A percentile compares a stretch with the other conserved stretches of the same genome.
Conservation (phyloP, 1,140 invertebrate species). For the Drosophila sturtevanti region DNA sequence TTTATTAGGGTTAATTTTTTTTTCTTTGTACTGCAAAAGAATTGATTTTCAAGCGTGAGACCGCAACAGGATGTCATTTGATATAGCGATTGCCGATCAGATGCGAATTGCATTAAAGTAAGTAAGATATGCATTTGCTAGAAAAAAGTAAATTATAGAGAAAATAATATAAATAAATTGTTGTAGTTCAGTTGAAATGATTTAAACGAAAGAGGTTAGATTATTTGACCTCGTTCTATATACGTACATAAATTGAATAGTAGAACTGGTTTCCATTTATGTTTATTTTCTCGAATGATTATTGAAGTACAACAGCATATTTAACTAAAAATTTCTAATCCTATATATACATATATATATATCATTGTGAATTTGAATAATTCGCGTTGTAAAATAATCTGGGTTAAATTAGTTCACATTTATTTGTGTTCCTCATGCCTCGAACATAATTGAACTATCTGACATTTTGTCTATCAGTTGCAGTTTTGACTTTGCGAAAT, state of each 20-base stretch:
- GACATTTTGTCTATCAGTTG: slow-evolving; percentile 22
- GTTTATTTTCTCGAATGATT: no score
- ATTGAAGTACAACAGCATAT: no score
- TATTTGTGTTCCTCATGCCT: not conserved
- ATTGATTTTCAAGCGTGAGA: slow-evolving; percentile 45
- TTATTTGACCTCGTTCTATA: not conserved
- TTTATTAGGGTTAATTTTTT: slow-evolving; percentile 24
- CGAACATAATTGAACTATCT: slow-evolving; percentile 28
- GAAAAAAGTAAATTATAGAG: no score
- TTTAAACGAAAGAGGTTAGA: not conserved
- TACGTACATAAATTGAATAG: not conserved
- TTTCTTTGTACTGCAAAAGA: slow-evolving; percentile 37
- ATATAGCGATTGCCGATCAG: slow-evolving; percentile 79
- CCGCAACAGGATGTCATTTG: slow-evolving; percentile 72
- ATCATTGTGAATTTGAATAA: no score
- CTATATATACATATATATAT: no score
- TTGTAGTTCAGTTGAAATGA: not conserved
- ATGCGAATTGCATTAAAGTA: slow-evolving; percentile 79
- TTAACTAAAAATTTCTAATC: no score
- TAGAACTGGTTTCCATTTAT: not conserved
- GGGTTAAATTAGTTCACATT: not conserved
- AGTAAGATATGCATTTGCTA: slow-evolving; percentile 24
- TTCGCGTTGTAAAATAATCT: not conserved
- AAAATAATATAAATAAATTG: not conserved
- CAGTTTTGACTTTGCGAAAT: slow-evolving; percentile 6